phyloP scores from a whole-genome alignment of 23 tunicate genomes.

The Phallusia fumigata region DNA sequence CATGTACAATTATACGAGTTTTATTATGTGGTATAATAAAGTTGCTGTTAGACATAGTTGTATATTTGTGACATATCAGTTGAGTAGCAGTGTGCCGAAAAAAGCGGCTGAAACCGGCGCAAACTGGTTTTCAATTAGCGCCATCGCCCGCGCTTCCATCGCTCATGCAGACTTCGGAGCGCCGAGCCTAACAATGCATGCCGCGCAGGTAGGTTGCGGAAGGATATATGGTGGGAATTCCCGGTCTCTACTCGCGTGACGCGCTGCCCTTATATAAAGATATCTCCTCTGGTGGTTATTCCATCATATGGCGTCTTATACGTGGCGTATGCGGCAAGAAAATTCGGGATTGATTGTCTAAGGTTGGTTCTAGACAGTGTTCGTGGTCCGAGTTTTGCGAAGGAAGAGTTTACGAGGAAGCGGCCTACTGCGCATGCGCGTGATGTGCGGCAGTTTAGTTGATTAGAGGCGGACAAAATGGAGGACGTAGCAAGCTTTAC shows the following conservation, averaged over 20 bases:
- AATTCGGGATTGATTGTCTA: background rate
- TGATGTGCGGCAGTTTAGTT: background rate
- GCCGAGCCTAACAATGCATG: background rate
- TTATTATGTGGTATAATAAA: no score
- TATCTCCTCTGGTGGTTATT: background rate
- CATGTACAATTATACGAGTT: no score
- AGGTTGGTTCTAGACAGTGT: background rate
- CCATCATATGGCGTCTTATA: background rate
- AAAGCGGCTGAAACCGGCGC: background rate
- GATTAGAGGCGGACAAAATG: background rate
- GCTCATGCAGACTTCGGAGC: background rate
- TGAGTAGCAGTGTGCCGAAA: background rate
- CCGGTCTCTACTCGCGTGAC: background rate
- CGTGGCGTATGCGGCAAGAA: background rate
- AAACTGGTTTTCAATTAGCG: background rate
- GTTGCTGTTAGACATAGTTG: no score
- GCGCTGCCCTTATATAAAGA: background rate
- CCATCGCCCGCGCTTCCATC: background rate
- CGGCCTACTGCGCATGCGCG: conserved; percentile 9
- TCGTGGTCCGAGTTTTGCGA: background rate
- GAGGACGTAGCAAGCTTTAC: background rate
- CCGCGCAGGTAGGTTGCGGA: background rate
- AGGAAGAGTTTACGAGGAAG: conserved; percentile 1
- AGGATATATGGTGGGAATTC: conserved; percentile 4
- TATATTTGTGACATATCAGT: no score